A percentile compares a stretch with the other conserved stretches of the same genome.
Conservation (phyloP, 2,113 vertebrate genomes). For the Propithecus coquereli region DNA sequence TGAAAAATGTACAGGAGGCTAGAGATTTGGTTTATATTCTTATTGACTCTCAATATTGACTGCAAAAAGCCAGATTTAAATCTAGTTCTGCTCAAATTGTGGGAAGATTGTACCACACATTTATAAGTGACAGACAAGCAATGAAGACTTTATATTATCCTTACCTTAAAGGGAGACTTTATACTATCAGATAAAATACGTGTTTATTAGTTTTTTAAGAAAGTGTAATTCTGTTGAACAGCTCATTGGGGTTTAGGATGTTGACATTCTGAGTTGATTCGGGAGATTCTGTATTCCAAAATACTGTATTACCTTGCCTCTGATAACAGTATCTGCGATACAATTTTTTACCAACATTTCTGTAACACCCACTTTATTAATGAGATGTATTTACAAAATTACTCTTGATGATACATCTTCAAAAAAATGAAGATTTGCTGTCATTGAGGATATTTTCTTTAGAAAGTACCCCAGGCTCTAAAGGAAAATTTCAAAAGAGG, state of each 20-base stretch:
- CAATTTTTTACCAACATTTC: neutral
- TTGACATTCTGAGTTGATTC: conserved; percentile 31
- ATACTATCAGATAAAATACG: neutral
- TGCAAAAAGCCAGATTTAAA: neutral
- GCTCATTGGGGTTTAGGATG: conserved; percentile 13
- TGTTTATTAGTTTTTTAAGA: neutral
- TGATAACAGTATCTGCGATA: neutral
- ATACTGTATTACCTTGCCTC: neutral
- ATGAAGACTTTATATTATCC: neutral
- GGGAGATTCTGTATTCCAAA: neutral
- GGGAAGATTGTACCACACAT: neutral
- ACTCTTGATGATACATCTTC: neutral
- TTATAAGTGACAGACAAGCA: neutral
- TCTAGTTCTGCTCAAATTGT: neutral
- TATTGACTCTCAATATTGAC: conserved; percentile 6
- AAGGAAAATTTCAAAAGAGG: neutral
- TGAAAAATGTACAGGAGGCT: neutral
- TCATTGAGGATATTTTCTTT: conserved; percentile 8
- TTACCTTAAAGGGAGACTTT: conserved; percentile 2
- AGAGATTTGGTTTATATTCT: neutral
- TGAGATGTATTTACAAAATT: conserved; percentile 17
- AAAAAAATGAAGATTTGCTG: neutral
- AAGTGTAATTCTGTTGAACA: neutral
- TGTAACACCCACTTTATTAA: neutral
- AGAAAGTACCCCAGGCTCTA: neutral